Conservation (phyloP, 1,140 invertebrate species). For the Drosophila aff. region DNA sequence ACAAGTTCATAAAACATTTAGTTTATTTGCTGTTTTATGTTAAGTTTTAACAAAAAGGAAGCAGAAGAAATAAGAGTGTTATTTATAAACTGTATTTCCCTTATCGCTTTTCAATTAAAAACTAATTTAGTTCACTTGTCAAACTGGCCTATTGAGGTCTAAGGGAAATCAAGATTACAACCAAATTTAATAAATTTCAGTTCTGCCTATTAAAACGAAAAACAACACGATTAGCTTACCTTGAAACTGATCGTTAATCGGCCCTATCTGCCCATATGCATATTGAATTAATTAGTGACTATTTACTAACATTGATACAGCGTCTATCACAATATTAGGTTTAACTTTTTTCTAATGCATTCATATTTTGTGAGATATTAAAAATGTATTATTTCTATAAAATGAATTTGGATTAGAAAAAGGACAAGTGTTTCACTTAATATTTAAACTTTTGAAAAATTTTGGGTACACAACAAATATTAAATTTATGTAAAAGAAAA, state of each 20-base stretch:
- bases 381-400: not conserved
- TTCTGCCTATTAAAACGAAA: constrained; percentile 2
- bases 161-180: constrained; percentile 6
- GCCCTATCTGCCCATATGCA: constrained; percentile 28
- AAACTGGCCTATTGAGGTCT: not conserved
- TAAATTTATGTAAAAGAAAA: too few relatives aligned
- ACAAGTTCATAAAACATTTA: not conserved
- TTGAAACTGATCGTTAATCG: constrained; percentile 32
- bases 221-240: constrained; percentile 12
- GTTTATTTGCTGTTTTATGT: not conserved
- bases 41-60: not conserved
- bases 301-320: not conserved
- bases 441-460: too few relatives aligned
- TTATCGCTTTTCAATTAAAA: not conserved
- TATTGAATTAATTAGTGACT: constrained; percentile 30
- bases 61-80: not conserved
- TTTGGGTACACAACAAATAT: too few relatives aligned
- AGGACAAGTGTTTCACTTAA: too few relatives aligned
- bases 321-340: not conserved
- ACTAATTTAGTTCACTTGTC: not conserved
- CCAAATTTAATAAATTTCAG: not conserved
- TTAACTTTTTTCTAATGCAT: not conserved
- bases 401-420: not conserved
- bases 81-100: not conserved
- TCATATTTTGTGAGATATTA: not conserved